Evolutionary conservation across 2,888 invertebrate genomes (phyloP).

Genomic region (Leptopterna dolabrata): DNA sequence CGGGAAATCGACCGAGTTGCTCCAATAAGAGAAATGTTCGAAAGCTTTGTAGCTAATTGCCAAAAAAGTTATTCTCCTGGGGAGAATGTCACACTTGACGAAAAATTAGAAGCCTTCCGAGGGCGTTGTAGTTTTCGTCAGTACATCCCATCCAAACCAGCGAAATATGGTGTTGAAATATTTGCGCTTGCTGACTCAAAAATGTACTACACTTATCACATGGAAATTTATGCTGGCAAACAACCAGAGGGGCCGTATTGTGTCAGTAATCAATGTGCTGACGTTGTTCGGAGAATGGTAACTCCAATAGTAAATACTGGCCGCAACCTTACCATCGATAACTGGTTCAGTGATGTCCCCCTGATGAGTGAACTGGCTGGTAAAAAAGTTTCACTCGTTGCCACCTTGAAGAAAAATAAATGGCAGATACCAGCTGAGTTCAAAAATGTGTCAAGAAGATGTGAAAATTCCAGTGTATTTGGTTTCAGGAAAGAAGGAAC

Average conservation of each 20-base stretch:
- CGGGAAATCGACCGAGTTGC: slow-evolving; percentile 6
- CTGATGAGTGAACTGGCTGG: slow-evolving; percentile 57
- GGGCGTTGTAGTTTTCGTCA: slow-evolving; percentile 43
- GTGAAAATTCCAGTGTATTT: not conserved
- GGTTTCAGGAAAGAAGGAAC: slow-evolving; percentile 58
- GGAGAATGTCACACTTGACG: slow-evolving; percentile 55
- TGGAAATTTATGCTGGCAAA: slow-evolving; percentile 55
- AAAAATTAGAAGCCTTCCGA: slow-evolving; percentile 39
- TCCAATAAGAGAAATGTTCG: slow-evolving; percentile 54
- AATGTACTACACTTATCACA: slow-evolving; percentile 30
- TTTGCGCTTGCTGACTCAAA: slow-evolving; percentile 33
- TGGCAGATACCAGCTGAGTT: slow-evolving; percentile 54
- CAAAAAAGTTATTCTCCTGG: slow-evolving; percentile 35
- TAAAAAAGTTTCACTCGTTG: slow-evolving; percentile 47
- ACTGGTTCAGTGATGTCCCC: slow-evolving; percentile 60
- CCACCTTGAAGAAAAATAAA: slow-evolving; percentile 61
- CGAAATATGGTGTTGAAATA: slow-evolving; percentile 47
- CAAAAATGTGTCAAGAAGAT: not conserved
- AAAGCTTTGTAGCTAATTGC: slow-evolving; percentile 40
- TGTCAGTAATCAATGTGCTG: not conserved
- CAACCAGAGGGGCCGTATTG: slow-evolving; percentile 59
- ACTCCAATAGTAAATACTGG: slow-evolving; percentile 52
- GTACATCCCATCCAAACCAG: slow-evolving; percentile 52
- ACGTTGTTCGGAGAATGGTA: slow-evolving; percentile 54
- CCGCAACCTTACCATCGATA: slow-evolving; percentile 63